Evolutionary conservation across 1,140 invertebrate species (phyloP), one percentile per base, ranked within the genome.

Genomic region (Aphidius ervi): DNA sequence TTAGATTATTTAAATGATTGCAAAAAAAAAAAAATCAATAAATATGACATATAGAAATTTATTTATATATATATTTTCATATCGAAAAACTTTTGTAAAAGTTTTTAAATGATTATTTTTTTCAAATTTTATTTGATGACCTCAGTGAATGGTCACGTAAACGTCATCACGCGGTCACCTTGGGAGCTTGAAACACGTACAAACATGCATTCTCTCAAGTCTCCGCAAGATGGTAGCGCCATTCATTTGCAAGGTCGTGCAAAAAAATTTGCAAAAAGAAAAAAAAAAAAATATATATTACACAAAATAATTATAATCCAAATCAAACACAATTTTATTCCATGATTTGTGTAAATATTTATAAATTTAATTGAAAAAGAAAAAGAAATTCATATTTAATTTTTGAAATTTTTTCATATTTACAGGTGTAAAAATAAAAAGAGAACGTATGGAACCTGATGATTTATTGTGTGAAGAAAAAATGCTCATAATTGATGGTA

Each of bases 391-490:
- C 1, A 16, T 16, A 16, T 0, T 16, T 16, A 1, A 16, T 16
- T 1, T 16, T 16, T 16, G 1, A 16, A 16, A 31, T 61, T 50
- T 57, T 54, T 56, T 46, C 61, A 9, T 52, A 50, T 62, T 31
- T 37, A 57, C 66, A 80, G 78, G 73, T 71, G 70, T 68, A 64
- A 80, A 79, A 63, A 65, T 75, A 45, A 80, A 78, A 48, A 74
- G 72, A 66, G 77, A 80, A 61, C 75, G 78, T 2, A 64, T 69
- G 16, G 77, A 80, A n/a, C 67, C 70, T 46, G 78, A 80, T 69
- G 78, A 80, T 64, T 68, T 80, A 48, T 78, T 80, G 48, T 80
- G 78, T 63, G 77, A 80, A 57, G 78, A 80, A 54, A 80, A 80
- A 65, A 76, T 80, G 76, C 71, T 80, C 42, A 77, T 80, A 59